These are phyloP conservation scores for Heterotilapia buettikoferi DNA, from an alignment of 2,113 vertebrate species.

Conservation along the genomic window DNA sequence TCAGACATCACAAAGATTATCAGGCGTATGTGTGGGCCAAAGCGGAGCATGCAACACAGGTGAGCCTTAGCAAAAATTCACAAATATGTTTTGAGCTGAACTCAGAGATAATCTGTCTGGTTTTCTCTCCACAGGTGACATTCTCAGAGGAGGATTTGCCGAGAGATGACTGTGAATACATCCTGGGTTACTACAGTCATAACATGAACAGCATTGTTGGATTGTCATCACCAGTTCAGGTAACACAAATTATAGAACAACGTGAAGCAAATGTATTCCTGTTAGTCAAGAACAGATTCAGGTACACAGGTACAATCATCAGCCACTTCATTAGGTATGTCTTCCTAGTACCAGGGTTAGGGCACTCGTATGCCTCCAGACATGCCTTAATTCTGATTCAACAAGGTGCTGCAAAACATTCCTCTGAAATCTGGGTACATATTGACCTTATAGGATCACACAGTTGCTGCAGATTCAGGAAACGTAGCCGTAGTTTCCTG, in stretches of 20 bases:
- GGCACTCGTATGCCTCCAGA: not conserved
- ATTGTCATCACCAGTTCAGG: conserved; percentile 90
- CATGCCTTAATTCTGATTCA: not conserved
- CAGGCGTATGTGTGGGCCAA: conserved; percentile 91
- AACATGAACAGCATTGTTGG: conserved; percentile 86
- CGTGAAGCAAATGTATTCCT: not conserved
- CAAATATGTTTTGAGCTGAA: not conserved
- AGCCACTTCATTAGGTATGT: not conserved
- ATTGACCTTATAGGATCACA: not conserved
- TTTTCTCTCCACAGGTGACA: conserved; percentile 70
- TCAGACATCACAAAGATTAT: conserved; percentile 94
- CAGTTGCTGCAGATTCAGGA: not conserved
- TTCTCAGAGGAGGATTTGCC: conserved; percentile 91
- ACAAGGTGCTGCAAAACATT: not conserved
- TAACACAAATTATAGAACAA: conserved; percentile 34
- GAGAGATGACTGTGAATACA: conserved; percentile 87
- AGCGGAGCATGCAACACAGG: conserved; percentile 70
- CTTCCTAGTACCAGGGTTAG: not conserved
- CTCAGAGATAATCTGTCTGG: not conserved
- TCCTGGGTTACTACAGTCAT: conserved; percentile 91
- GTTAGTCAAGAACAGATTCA: not conserved
- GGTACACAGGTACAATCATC: not conserved
- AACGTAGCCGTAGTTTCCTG: not conserved
- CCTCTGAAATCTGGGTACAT: not conserved
- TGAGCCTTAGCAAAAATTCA: not conserved